Conservation (phyloP, 2,797 vertebrate genomes). For the Tapera naevia region DNA sequence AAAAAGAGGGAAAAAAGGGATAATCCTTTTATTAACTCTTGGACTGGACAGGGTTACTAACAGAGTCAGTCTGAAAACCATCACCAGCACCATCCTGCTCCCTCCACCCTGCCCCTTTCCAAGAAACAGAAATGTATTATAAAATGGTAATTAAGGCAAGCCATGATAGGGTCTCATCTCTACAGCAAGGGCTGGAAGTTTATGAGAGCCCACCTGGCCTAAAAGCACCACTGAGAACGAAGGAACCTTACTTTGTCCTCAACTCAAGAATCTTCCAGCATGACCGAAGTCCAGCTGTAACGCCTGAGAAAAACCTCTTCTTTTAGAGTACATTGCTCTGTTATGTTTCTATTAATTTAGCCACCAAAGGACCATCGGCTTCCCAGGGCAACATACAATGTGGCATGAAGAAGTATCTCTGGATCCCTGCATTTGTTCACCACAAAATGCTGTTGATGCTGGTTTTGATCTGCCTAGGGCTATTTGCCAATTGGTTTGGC, state of each 20-base stretch:
- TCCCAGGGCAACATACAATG: not conserved
- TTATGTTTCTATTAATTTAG: not conserved
- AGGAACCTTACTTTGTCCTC: not conserved
- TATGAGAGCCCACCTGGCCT: not conserved
- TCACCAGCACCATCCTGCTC: not conserved
- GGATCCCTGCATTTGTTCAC: not conserved
- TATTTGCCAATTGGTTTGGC: not conserved
- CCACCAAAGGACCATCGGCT: not conserved
- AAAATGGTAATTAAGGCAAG: not conserved
- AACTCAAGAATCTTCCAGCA: not conserved
- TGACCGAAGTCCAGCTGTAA: accelerated
- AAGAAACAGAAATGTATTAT: not conserved
- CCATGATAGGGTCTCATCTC: not conserved
- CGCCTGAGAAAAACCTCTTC: not conserved
- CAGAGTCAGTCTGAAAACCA: not conserved
- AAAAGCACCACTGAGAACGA: not conserved
- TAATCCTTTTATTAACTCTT: not conserved
- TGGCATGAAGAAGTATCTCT: not conserved
- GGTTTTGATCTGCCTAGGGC: not conserved
- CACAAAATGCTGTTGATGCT: not conserved
- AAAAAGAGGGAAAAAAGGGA: not conserved
- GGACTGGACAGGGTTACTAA: not conserved
- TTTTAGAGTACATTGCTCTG: not conserved
- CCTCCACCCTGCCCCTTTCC: not conserved
- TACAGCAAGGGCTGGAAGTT: not conserved